A percentile compares a stretch with the other conserved stretches of the same genome.
Conservation (phyloP, 2,113 vertebrate species). For the Capra hircus region DNA sequence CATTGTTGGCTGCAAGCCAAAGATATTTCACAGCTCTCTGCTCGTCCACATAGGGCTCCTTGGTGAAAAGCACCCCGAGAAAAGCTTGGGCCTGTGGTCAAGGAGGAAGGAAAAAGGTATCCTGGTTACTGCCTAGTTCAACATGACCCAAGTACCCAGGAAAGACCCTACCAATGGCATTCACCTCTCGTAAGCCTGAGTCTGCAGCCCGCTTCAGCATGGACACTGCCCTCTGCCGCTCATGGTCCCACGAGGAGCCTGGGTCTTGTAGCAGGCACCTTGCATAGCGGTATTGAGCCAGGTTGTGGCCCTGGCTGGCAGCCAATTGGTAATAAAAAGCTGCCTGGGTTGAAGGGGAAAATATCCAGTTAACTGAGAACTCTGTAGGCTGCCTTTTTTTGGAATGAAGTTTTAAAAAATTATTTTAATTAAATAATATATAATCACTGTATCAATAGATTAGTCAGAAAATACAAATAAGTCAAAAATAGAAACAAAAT, state of each 20-base stretch:
- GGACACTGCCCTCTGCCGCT: conserved; percentile 75
- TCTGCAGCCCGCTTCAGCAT: conserved; percentile 85
- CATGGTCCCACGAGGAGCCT: conserved; percentile 59
- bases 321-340: conserved; percentile 86
- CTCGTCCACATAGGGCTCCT: conserved; percentile 77
- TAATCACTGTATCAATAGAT: neutral
- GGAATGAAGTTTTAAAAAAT: neutral
- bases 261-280: conserved; percentile 83
- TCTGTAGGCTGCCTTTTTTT: neutral
- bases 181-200: conserved; percentile 88
- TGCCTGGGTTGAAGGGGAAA: conserved; percentile 81
- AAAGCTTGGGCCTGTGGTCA: conserved; percentile 89
- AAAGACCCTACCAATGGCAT: neutral
- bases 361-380: neutral
- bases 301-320: conserved; percentile 83
- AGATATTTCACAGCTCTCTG: conserved; percentile 85
- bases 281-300: conserved; percentile 91
- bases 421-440: conserved; percentile 40
- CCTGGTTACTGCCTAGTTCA: neutral
- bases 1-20: conserved; percentile 86
- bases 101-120: neutral
- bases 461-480: conserved; percentile 34
- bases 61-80: conserved; percentile 88
- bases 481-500: conserved; percentile 16
- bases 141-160: neutral